Base-by-base conservation (phyloP, 1,140 invertebrate genomes). In the Anoplolepis gracilipes region DNA sequence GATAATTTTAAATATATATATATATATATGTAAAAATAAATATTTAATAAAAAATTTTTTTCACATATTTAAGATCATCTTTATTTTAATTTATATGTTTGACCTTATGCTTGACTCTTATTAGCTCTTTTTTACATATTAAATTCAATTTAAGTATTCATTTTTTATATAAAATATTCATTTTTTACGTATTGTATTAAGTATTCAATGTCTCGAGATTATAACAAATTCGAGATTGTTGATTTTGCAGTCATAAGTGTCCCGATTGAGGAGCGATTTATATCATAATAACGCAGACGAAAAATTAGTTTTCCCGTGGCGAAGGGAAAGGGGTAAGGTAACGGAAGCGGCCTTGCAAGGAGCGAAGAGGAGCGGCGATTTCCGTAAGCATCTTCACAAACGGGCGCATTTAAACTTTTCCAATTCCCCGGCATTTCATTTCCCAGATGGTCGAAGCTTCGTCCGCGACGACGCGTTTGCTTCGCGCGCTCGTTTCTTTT, bases 341-440 rank as follows among this genome's bases (percentile, higher is more conserved):
- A n/a, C 39, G 75, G 28, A 49, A 49, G 59, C 13, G 55, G 39
- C 33, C 36, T 76, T 25, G 30, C 46, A 19, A 22, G 13, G 30
- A 10, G 30, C 3, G 19, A n/a, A 39, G 30, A 70, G 75, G 65
- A 22, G 46, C 25, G 65, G 65, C 89, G 89, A 90, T 90, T 90
- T 90, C 69, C 81, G 84, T 85, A 85, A 90, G 75, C 86, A 46
- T 85, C 79, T 62, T 88, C 70, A 65, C 78, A 82, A 82, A 82
- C 67, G 64, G 55, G 69, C 78, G 88, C 88, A 86, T 90, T 90
- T 90, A 90, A 90, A 90, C 89, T 90, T 90, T 90, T 90, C 89
- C 89, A 90, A 90, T 90, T 90, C 84, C 86, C 61, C 62, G 55
- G 88, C 89, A 90, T 90, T 90, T 88, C 89, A 88, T 88, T 90